Evolutionary conservation across 2,113 vertebrate genomes (phyloP), one percentile per base, ranked within the genome.

Genomic region (Serilophus lunatus): DNA sequence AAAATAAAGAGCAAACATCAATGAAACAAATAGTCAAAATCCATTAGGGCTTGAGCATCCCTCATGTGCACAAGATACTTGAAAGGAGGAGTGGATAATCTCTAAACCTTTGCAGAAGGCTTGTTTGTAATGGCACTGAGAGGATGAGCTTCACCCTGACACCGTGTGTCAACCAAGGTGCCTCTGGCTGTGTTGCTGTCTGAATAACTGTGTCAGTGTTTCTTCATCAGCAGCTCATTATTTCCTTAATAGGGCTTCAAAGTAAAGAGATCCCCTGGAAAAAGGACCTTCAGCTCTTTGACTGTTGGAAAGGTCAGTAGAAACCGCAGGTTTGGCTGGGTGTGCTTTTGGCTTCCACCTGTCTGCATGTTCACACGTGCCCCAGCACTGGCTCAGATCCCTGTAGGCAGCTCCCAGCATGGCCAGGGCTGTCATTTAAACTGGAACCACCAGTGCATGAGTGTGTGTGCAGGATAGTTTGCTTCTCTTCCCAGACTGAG

Each of bases 221-320:
- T 63, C 54, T 87, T 51, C n/a, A 60, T 63, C 75, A 89, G 24
- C 56, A 31, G 25, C 22, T 81, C 3, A 4, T 56, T 76, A 13
- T 88, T 75, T 66, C 51, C 44, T 75, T 19, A 54, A 22, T 42
- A 98, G 98, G 98, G 24, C 98, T 99, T 88, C 98, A 99, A 94
- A 97, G 96, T 23, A 99, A 98, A 95, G 96, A 97, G 6, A 44
- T 98, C 33, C 92, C 98, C 26, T 99, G 98, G 98, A 99, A 98
- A 87, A 98, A 90, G 40, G 98, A 99, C 87, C 94, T 85, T 88
- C 96, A 96, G 74, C 97, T 98, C 50, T 98, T 98, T 38, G 88
- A 97, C 68, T 97, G 97, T 6, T 98, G 98, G 98, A 98, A 98
- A 98, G 98, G 97, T 98, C 76, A 80, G 97, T 80, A 25, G 54